These are phyloP conservation scores for Micrasema longulum DNA, from an alignment of 1,140 invertebrate species.

Conservation along the genomic window DNA sequence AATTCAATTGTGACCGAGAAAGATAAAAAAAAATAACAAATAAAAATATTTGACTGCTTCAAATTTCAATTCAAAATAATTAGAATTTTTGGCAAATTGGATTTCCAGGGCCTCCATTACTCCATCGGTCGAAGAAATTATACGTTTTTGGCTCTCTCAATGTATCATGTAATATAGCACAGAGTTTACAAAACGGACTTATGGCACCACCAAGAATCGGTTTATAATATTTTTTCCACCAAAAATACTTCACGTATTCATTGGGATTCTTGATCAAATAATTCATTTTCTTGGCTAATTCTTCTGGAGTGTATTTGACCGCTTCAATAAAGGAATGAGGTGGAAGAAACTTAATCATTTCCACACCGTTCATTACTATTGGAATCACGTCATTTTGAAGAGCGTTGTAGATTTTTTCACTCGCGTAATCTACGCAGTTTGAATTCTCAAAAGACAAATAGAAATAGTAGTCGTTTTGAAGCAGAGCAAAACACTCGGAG, in stretches of 20 bases:
- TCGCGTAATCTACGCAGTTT: conserved; percentile 69
- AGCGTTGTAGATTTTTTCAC: conserved; percentile 69
- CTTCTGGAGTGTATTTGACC: conserved; percentile 64
- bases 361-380: conserved; percentile 69
- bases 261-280: conserved; percentile 61
- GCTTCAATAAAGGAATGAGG: conserved; percentile 71
- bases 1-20: no score
- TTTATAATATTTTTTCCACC: conserved; percentile 62
- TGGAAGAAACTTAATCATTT: conserved; percentile 69
- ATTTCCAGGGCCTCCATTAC: conserved; percentile 26
- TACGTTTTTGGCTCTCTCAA: conserved; percentile 15
- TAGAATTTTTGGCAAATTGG: conserved; percentile 1
- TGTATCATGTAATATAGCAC: conserved; percentile 35
- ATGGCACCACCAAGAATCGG: background rate
- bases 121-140: conserved; percentile 23
- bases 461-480: conserved; percentile 71
- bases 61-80: no score
- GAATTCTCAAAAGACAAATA: conserved; percentile 76
- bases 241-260: conserved; percentile 67
- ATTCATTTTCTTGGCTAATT: conserved; percentile 68
- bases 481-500: conserved; percentile 60
- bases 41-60: no score
- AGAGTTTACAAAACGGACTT: conserved; percentile 34
- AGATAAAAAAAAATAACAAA: no score
- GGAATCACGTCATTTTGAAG: conserved; percentile 65